A percentile compares a stretch with the other conserved stretches of the same genome.
Conservation (phyloP, 2,113 vertebrate species). For the Cygnus buccinator region DNA sequence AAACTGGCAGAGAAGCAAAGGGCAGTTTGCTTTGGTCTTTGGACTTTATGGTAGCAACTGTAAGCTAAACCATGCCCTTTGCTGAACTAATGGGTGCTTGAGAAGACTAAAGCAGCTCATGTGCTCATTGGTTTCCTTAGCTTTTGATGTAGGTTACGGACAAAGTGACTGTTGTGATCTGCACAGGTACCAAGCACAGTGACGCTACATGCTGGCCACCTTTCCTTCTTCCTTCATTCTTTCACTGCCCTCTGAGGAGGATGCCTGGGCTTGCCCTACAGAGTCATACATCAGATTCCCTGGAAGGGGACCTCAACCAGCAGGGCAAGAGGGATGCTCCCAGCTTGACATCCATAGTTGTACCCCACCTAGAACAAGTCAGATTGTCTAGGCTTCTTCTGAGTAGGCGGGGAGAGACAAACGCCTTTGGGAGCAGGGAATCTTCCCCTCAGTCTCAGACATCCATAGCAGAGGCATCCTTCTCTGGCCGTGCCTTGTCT, state of each 20-base stretch:
- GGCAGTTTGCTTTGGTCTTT: background rate
- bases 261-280: background rate
- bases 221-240: background rate
- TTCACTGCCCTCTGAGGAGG: background rate
- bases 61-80: background rate
- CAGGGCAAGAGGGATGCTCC: background rate
- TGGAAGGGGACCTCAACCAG: background rate
- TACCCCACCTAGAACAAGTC: background rate
- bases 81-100: background rate
- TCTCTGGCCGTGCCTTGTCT: background rate
- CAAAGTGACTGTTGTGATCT: background rate
- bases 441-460: background rate
- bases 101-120: background rate
- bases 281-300: background rate
- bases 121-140: background rate
- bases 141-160: background rate
- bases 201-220: background rate
- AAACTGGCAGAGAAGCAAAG: background rate
- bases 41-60: background rate
- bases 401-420: background rate
- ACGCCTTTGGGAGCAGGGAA: background rate
- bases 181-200: accelerated
- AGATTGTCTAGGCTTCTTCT: background rate
- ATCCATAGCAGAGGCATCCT: background rate
- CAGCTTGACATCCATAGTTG: background rate